phyloP scores from a whole-genome alignment of 2,113 vertebrate species.

The Austrofundulus limnaeus region DNA sequence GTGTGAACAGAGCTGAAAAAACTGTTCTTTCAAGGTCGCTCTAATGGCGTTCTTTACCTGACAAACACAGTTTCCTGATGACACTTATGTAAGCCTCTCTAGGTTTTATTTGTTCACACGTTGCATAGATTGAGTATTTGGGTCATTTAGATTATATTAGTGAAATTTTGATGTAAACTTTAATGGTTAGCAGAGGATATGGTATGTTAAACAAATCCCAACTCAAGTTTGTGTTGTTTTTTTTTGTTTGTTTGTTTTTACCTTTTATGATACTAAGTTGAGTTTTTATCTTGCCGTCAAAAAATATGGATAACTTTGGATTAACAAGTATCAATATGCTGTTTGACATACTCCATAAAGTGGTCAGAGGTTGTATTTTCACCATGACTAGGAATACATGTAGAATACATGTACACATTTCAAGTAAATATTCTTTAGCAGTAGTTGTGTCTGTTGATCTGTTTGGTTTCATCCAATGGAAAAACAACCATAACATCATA shows the following conservation, averaged over 20 bases:
- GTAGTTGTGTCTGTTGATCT: not conserved
- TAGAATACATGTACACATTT: too few relatives aligned
- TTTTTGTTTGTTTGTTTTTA: too few relatives aligned
- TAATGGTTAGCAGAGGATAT: too few relatives aligned
- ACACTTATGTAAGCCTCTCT: constrained; percentile 14
- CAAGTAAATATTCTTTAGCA: not conserved
- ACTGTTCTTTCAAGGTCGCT: constrained; percentile 52
- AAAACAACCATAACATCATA: not conserved
- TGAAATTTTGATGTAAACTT: not conserved
- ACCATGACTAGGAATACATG: too few relatives aligned
- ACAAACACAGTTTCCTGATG: constrained; percentile 41
- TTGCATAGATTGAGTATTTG: not conserved
- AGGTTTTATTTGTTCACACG: too few relatives aligned
- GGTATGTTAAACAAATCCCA: not conserved
- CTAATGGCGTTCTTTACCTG: constrained; percentile 33
- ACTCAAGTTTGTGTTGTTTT: not conserved
- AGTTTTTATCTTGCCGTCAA: too few relatives aligned
- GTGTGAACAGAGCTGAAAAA: constrained; percentile 15
- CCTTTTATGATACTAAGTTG: not conserved
- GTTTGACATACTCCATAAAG: too few relatives aligned
- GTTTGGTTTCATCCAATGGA: not conserved
- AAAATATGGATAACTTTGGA: too few relatives aligned
- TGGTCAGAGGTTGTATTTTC: too few relatives aligned
- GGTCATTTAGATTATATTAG: not conserved
- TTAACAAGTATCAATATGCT: too few relatives aligned